Conservation (phyloP, 2,888 invertebrate genomes). For the Agonopterix alstromeriana region DNA sequence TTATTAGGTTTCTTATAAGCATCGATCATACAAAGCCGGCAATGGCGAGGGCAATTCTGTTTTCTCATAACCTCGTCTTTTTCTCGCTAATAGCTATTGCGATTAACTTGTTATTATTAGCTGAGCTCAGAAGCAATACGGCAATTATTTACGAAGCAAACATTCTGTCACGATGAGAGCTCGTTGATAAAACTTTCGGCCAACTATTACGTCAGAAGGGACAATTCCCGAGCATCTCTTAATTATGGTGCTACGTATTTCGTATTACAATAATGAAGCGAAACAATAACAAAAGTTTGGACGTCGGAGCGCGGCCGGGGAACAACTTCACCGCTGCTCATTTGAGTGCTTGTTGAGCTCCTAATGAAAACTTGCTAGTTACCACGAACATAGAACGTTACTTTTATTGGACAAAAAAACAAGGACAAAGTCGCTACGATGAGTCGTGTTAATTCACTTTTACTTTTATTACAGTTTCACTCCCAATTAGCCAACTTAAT, state of each 20-base stretch:
- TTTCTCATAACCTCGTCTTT: slow-evolving; percentile 36
- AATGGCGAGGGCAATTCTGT: slow-evolving; percentile 28
- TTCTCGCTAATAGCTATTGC: slow-evolving; percentile 41
- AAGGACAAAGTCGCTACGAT: slow-evolving; percentile 34
- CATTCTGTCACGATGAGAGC: slow-evolving; percentile 52
- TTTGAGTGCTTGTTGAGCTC: slow-evolving; percentile 68
- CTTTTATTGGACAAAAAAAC: slow-evolving; percentile 49
- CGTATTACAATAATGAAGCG: slow-evolving; percentile 74
- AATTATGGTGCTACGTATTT: slow-evolving; percentile 71
- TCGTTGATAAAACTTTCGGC: slow-evolving; percentile 57
- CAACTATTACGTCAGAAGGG: slow-evolving; percentile 61
- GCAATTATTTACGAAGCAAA: slow-evolving; percentile 59
- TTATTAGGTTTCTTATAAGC: slow-evolving; percentile 48
- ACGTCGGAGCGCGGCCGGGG: slow-evolving; percentile 51
- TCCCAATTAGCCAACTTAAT: slow-evolving; percentile 4
- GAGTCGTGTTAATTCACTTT: slow-evolving; percentile 29
- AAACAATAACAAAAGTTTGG: slow-evolving; percentile 75
- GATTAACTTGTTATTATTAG: slow-evolving; percentile 55
- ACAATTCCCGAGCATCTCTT: slow-evolving; percentile 67
- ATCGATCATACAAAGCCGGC: slow-evolving; percentile 28
- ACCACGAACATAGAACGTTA: slow-evolving; percentile 49
- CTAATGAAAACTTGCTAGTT: slow-evolving; percentile 71
- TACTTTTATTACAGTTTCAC: slow-evolving; percentile 12
- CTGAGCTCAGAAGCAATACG: slow-evolving; percentile 41
- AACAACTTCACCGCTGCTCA: slow-evolving; percentile 60